A percentile compares a stretch with the other conserved stretches of the same genome.
These are phyloP conservation scores for Poeciliopsis gracilis DNA, from an alignment of 2,797 vertebrate genomes.

Conservation along the genomic window DNA sequence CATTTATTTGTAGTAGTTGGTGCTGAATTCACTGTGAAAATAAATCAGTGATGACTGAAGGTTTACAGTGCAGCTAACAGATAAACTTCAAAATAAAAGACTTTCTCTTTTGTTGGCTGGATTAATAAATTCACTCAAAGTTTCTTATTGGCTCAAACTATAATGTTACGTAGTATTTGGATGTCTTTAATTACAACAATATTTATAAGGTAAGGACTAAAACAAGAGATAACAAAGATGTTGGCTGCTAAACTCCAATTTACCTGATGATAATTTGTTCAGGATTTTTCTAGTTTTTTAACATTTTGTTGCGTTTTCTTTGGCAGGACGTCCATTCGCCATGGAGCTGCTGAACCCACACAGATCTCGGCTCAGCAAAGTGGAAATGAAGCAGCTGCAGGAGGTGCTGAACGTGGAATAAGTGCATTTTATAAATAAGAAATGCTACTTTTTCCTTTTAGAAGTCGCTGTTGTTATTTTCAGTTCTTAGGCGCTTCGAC, in stretches of 20 bases:
- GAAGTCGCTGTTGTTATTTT: not conserved
- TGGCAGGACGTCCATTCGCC: constrained; percentile 93
- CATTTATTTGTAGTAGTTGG: not conserved
- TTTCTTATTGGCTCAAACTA: not conserved
- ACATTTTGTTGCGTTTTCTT: not conserved
- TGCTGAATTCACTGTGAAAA: not conserved
- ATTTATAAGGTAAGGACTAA: not conserved
- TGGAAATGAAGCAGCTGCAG: constrained; percentile 90
- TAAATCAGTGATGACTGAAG: not conserved
- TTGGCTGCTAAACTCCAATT: not conserved
- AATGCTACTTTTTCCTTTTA: not conserved
- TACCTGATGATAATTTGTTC: not conserved
- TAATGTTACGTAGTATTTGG: not conserved
- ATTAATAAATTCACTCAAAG: not conserved
- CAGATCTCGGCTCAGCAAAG: constrained; percentile 76
- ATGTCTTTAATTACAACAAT: not conserved
- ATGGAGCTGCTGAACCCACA: constrained; percentile 95
- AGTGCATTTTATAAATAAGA: not conserved
- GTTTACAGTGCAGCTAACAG: not conserved
- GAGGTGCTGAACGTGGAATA: constrained; percentile 78
- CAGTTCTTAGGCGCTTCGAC: not conserved
- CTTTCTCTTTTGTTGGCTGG: not conserved
- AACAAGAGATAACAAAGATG: not conserved
- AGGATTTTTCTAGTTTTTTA: not conserved
- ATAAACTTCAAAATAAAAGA: not conserved